Evolutionary conservation across 1,140 invertebrate genomes (phyloP), one percentile per base, ranked within the genome.

Genomic region (Camponotus floridanus): DNA sequence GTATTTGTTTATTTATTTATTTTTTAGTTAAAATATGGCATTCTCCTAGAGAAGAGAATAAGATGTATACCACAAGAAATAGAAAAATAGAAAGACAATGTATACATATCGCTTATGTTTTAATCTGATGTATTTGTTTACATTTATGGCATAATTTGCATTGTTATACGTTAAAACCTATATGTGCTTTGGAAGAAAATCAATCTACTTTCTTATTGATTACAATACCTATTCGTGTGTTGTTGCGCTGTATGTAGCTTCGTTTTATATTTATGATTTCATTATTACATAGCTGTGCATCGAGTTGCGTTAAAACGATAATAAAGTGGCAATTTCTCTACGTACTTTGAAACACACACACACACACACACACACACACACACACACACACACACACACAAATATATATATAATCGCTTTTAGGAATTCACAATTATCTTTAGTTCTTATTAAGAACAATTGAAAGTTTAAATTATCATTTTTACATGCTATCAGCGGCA

Each of bases 261-360:
- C 45, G 76, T 68, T 80, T 64, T 62, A 26, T 26, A 26, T 26
- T 26, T 26, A 26, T 6, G 18, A 59, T 31, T 18, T 18, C 76
- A 26, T 45, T 61, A 67, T 79, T 79, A 79, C 42, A 68, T 39
- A 68, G 76, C 62, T 55, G 45, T 80, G 11, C n/a, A 80, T 67
- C 48, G 45, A 64, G 76, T 51, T 67, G 62, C 76, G 62, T 55
- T n/a, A 13, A 39, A 13, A 33, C 21, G 33, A 80, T 39, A 79
- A 79, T 45, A 45, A 68, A 45, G 42, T 48, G 59, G 26, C 26
- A 33, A 55, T 21, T 51, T 80, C 18, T 36, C n/a, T 42, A 9
- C 9, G 9, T 42, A 42, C 33, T 15, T 21, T 18, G n/a, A n/a
- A 26, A 26, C 26, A 26, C 26, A 26, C 26, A 26, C 26, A 26